phyloP scores from a whole-genome alignment of 2,797 vertebrate species.

The Hafferia zeledoni region DNA sequence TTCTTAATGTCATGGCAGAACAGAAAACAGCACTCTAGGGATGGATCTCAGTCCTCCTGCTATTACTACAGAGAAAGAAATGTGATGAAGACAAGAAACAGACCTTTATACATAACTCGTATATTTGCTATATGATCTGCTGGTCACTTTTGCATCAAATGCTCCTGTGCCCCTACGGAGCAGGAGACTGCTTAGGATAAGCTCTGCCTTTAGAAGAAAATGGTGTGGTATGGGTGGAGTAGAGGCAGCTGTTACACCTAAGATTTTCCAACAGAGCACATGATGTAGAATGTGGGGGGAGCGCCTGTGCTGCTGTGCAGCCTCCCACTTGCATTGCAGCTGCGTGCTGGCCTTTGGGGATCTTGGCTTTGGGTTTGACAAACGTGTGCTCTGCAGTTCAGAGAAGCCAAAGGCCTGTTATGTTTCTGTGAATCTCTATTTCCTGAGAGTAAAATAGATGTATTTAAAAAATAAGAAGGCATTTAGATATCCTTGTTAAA shows the following conservation, averaged over 20 bases:
- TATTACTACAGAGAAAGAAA: not conserved
- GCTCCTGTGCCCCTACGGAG: not conserved
- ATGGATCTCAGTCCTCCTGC: not conserved
- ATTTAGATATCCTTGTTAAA: not conserved
- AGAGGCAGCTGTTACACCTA: not conserved
- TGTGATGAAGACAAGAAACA: not conserved
- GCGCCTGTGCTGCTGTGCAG: not conserved
- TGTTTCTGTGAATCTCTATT: not conserved
- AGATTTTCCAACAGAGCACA: not conserved
- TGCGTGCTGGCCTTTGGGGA: not conserved
- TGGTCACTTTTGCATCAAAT: not conserved
- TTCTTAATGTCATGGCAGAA: not conserved
- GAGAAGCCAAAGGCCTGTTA: not conserved
- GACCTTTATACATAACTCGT: not conserved
- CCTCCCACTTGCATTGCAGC: accelerated
- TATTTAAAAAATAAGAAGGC: not conserved
- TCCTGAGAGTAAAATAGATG: not conserved
- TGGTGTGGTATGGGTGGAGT: not conserved
- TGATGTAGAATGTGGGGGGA: accelerated
- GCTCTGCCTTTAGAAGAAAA: not conserved
- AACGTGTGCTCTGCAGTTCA: not conserved
- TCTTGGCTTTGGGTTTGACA: not conserved
- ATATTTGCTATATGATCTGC: not conserved
- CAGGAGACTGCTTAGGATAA: not conserved
- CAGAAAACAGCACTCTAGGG: not conserved